Conservation (phyloP, 2,113 vertebrate species). For the Pundamilia nyererei region DNA sequence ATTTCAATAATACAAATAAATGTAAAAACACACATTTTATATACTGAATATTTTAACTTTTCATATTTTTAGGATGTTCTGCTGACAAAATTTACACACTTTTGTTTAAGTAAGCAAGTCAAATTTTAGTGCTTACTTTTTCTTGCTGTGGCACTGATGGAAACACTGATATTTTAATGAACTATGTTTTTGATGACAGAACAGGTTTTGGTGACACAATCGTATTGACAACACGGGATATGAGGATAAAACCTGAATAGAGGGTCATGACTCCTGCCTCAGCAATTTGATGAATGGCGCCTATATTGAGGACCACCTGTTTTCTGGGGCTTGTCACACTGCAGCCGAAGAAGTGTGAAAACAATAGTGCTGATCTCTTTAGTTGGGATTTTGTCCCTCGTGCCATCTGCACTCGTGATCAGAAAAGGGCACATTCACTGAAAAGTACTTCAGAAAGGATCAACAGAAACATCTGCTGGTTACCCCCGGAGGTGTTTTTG, state of each 20-base stretch:
- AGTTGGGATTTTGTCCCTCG: conserved; percentile 1
- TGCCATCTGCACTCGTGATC: conserved; percentile 49
- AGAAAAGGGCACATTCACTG: background rate
- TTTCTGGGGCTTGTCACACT: background rate
- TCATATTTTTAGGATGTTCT: background rate
- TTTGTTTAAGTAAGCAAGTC: background rate
- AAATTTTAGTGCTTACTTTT: background rate
- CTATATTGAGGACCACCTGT: conserved; percentile 46
- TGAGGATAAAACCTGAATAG: background rate
- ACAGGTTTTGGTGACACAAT: background rate
- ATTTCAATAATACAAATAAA: background rate
- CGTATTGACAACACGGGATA: background rate
- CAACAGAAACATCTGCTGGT: conserved; percentile 15
- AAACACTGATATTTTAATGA: background rate
- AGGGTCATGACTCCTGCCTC: background rate
- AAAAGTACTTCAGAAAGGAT: conserved; percentile 21
- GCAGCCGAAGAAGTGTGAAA: conserved; percentile 3
- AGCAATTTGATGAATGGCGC: conserved; percentile 14
- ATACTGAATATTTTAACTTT: background rate
- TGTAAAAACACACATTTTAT: background rate
- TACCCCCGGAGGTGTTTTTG: background rate
- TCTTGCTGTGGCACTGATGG: background rate
- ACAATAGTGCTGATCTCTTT: conserved; percentile 50
- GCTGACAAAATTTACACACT: background rate
- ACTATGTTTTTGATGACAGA: background rate